Percentiles rank a stretch among this genome's conserved stretches.
phyloP scores from a whole-genome alignment of 92 coral and sea anemone species.

The Epizoanthus illoricatus region DNA sequence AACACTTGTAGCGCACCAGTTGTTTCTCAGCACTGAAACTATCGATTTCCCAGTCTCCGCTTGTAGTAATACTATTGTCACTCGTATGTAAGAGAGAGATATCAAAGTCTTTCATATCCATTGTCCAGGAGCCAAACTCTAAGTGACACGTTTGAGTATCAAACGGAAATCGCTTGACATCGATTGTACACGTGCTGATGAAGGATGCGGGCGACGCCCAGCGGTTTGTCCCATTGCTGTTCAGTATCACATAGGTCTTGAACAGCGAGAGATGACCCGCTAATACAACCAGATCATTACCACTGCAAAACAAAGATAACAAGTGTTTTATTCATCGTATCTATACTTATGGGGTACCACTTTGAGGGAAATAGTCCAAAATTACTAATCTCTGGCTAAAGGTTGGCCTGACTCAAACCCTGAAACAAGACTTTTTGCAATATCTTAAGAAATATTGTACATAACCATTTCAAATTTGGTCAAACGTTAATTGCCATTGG shows the following conservation, averaged over 20 bases:
- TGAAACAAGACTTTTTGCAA: no score
- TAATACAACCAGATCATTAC: no score
- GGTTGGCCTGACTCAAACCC: no score
- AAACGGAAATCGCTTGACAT: conserved; percentile 38
- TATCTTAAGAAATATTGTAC: no score
- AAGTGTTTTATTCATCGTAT: no score
- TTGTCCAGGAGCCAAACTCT: conserved; percentile 29
- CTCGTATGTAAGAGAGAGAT: no score
- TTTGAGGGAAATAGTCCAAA: no score
- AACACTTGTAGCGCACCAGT: conserved; percentile 1
- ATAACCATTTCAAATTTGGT: no score
- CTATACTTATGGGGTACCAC: no score
- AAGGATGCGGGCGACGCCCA: conserved; percentile 52
- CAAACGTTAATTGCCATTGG: no score
- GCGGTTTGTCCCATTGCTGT: conserved; percentile 27
- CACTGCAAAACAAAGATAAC: no score
- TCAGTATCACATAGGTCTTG: conserved; percentile 35
- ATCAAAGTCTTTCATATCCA: conserved; percentile 17
- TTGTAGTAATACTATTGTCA: not conserved
- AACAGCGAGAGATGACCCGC: not conserved
- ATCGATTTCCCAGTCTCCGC: conserved; percentile 43
- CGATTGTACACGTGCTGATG: conserved; percentile 37
- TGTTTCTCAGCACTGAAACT: conserved; percentile 18
- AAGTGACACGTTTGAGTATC: conserved; percentile 36
- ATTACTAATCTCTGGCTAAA: no score